A percentile compares a stretch with the other conserved stretches of the same genome.
Evolutionary conservation across 2,113 vertebrate genomes (phyloP).

Genomic region (cattle (Bos taurus)): DNA sequence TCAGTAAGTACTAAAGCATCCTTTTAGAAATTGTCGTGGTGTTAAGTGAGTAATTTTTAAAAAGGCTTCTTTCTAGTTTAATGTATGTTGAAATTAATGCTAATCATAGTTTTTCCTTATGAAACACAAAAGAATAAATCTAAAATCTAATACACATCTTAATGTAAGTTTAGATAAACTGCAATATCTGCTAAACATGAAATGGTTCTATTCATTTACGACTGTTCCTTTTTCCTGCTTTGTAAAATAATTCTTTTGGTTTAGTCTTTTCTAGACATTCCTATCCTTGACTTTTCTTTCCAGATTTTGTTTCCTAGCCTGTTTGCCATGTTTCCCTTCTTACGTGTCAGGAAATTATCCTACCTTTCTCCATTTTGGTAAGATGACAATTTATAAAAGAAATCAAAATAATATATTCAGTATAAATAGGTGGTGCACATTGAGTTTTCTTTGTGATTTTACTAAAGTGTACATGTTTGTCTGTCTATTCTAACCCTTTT

Average conservation of each 20-base stretch:
- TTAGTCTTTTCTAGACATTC: conserved; percentile 87
- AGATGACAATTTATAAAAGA: conserved; percentile 83
- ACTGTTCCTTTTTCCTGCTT: conserved; percentile 86
- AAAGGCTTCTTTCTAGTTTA: conserved; percentile 17
- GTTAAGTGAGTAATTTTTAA: neutral
- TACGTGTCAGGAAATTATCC: conserved; percentile 88
- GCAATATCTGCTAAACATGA: conserved; percentile 65
- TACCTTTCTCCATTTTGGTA: conserved; percentile 90
- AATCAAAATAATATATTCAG: conserved; percentile 79
- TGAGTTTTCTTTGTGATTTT: conserved; percentile 74
- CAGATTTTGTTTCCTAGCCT: conserved; percentile 92
- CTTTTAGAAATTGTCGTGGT: conserved; percentile 14
- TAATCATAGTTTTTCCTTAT: conserved; percentile 26
- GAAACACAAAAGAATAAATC: conserved; percentile 31
- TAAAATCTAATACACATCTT: conserved; percentile 21
- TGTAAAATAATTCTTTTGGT: conserved; percentile 84
- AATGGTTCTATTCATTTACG: conserved; percentile 77
- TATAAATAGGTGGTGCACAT: conserved; percentile 71
- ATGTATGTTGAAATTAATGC: conserved; percentile 33
- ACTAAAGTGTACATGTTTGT: conserved; percentile 71
- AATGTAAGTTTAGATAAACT: conserved; percentile 8
- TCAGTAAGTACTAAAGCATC: neutral
- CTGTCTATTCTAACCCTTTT: conserved; percentile 77
- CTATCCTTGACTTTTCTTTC: conserved; percentile 90
- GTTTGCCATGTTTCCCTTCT: conserved; percentile 90